phyloP scores from a whole-genome alignment of 2,888 invertebrate genomes.

The Spilarctia lutea region DNA sequence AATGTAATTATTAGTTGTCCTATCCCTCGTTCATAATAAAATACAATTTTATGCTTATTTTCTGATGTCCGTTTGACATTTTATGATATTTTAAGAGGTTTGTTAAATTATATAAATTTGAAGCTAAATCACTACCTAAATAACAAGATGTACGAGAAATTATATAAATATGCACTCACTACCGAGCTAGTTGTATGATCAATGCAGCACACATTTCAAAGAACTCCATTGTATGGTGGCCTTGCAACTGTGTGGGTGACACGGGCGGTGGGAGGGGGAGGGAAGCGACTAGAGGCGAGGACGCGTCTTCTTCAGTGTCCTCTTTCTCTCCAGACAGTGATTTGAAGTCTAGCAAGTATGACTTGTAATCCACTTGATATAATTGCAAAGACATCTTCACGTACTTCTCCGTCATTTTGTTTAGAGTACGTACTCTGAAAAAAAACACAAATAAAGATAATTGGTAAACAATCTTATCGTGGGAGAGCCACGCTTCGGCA shows the following conservation, averaged over 20 bases:
- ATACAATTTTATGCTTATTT: background rate
- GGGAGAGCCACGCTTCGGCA: no score
- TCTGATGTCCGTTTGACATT: background rate
- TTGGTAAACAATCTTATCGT: no score
- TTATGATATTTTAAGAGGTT: background rate
- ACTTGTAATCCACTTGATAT: conserved; percentile 99
- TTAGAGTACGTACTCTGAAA: conserved; percentile 94
- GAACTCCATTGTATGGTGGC: conserved; percentile 99
- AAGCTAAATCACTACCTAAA: conserved; percentile 1
- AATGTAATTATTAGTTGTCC: background rate
- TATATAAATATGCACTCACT: conserved; percentile 46
- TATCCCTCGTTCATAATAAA: background rate
- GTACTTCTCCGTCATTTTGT: conserved; percentile 92
- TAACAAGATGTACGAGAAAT: background rate
- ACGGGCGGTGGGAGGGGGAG: conserved; percentile 61
- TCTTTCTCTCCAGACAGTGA: conserved; percentile 93
- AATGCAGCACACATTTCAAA: conserved; percentile 99
- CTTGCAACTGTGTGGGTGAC: conserved; percentile 75
- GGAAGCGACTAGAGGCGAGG: conserved; percentile 54
- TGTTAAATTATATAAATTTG: background rate
- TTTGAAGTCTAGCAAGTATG: conserved; percentile 99
- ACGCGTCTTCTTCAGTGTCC: conserved; percentile 77
- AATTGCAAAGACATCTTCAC: conserved; percentile 99
- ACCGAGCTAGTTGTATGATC: conserved; percentile 98
- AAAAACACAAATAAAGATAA: no score